Evolutionary conservation across 1,140 invertebrate genomes (phyloP).

Genomic region (Drosophila prosaltans): DNA sequence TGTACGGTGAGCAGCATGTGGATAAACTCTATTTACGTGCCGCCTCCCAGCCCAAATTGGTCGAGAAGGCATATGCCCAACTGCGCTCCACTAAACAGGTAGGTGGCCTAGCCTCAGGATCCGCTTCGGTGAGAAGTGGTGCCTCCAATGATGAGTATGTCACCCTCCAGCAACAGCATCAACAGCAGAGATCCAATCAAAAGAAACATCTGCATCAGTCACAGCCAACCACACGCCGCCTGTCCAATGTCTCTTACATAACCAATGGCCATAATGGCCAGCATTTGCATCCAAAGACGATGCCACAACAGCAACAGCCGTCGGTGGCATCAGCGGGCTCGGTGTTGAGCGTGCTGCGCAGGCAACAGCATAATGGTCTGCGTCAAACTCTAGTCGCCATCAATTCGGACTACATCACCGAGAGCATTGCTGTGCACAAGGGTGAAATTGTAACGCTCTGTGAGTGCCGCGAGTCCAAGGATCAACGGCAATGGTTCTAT

Average conservation of each 20-base stretch:
- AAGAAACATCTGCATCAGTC: conserved; percentile 59
- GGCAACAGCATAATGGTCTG: conserved; percentile 62
- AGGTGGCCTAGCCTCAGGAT: conserved; percentile 35
- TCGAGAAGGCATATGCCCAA: conserved; percentile 81
- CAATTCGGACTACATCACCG: conserved; percentile 86
- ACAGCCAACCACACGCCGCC: conserved; percentile 36
- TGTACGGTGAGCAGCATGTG: conserved; percentile 84
- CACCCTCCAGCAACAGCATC: conserved; percentile 55
- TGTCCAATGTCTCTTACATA: conserved; percentile 71
- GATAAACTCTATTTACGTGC: conserved; percentile 87
- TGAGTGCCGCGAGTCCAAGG: conserved; percentile 84
- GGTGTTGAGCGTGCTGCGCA: conserved; percentile 45
- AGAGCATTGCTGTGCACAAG: conserved; percentile 87
- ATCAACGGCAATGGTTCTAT: conserved; percentile 88
- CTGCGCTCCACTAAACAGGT: conserved; percentile 72
- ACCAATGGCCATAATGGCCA: conserved; percentile 80
- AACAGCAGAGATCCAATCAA: conserved; percentile 29
- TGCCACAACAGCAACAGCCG: conserved; percentile 31
- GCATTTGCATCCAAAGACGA: conserved; percentile 75
- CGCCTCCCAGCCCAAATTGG: conserved; percentile 77
- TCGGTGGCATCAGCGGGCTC: conserved; percentile 27
- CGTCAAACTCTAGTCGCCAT: conserved; percentile 88
- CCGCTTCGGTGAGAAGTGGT: conserved; percentile 54
- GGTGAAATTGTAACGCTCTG: conserved; percentile 90
- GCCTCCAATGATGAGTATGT: conserved; percentile 78